phyloP scores from a whole-genome alignment of 2,888 invertebrate species.

The Cosmopolites sordidus region DNA sequence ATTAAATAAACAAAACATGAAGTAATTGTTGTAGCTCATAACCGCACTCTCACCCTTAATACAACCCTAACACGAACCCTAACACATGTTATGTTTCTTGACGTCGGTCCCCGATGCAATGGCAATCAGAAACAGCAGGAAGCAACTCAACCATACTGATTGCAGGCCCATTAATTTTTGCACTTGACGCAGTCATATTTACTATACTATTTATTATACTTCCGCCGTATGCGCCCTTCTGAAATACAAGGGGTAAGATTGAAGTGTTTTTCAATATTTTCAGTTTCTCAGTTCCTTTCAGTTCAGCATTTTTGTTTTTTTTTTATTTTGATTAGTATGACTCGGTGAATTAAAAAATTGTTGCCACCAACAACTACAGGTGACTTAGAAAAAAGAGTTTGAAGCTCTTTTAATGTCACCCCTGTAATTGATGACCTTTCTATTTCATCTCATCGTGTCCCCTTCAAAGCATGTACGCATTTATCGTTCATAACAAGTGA shows the following conservation, averaged over 20 bases:
- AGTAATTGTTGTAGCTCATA: background rate
- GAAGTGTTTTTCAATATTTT: too few species aligned
- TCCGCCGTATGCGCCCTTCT: background rate
- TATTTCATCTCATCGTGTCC: background rate
- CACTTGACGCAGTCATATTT: conserved; percentile 28
- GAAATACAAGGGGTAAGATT: too few species aligned
- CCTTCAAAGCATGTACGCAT: conserved; percentile 5
- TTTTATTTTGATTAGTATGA: background rate
- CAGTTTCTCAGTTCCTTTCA: too few species aligned
- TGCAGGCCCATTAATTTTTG: conserved; percentile 27
- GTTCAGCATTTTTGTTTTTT: background rate
- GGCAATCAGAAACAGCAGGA: conserved; percentile 24
- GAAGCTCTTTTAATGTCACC: too few species aligned
- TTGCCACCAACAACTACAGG: too few species aligned
- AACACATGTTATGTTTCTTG: conserved; percentile 25
- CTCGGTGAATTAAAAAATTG: too few species aligned
- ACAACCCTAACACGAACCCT: background rate
- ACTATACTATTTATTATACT: conserved; percentile 28
- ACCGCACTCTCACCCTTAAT: background rate
- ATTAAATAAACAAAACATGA: too few species aligned
- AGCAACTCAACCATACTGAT: conserved; percentile 24
- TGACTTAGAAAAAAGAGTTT: too few species aligned
- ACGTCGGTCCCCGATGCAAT: conserved; percentile 3
- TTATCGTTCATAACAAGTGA: conserved; percentile 16
- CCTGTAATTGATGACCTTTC: background rate